Conservation (phyloP, 2,888 invertebrate species). For the Eupelmus urozonus region DNA sequence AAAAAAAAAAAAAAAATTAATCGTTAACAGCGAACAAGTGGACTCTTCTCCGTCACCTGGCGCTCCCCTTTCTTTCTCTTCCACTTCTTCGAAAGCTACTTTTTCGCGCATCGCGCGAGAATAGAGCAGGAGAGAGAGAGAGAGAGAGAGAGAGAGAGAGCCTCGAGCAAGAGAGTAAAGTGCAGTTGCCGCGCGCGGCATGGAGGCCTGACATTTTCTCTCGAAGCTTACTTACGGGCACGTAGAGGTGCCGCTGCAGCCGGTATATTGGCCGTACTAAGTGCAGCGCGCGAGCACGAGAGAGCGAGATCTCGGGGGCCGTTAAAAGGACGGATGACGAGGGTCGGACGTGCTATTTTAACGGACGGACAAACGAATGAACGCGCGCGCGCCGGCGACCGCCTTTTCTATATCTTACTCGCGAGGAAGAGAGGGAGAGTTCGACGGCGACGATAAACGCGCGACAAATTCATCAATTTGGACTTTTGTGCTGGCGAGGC, state of each 20-base stretch:
- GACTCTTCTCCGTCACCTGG: slow-evolving; percentile 4
- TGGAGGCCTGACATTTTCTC: too few relatives aligned
- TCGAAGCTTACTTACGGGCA: slow-evolving; percentile 48
- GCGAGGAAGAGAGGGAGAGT: neutral
- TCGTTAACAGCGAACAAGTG: slow-evolving; percentile 2
- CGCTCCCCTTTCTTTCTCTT: neutral
- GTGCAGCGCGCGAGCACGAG: slow-evolving; percentile 34
- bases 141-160: neutral
- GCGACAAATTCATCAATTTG: neutral
- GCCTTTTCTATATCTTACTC: neutral
- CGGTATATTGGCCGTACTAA: slow-evolving; percentile 31
- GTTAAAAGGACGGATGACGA: slow-evolving; percentile 57
- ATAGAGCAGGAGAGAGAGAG: neutral
- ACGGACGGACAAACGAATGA: slow-evolving; percentile 56
- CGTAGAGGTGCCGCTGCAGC: slow-evolving; percentile 12
- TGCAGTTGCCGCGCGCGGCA: too few relatives aligned
- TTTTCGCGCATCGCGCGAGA: slow-evolving; percentile 7
- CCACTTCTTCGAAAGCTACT: neutral
- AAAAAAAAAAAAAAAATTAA: slow-evolving; percentile 38
- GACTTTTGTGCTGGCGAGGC: neutral
- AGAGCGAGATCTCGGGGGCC: too few relatives aligned
- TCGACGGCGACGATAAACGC: neutral
- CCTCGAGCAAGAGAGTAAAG: too few relatives aligned
- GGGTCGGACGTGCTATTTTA: slow-evolving; percentile 58
- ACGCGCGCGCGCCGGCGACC: neutral